Percentiles rank a stretch among this genome's conserved stretches.
These are phyloP conservation scores for Anoncus sp. DNA, from an alignment of 2,888 invertebrate genomes.

Conservation along the genomic window DNA sequence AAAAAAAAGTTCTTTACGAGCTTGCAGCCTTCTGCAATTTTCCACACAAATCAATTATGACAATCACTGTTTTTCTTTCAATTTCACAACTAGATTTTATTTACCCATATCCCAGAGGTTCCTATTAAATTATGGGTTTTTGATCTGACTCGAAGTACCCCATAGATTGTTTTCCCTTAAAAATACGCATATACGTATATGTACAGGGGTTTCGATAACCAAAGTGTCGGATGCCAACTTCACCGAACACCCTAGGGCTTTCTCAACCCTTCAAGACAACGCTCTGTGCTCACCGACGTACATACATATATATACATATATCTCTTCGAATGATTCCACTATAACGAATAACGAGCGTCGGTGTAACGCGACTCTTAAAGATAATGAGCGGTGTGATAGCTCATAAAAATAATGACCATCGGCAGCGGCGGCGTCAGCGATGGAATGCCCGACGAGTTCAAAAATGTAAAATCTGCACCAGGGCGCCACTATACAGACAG, in stretches of 20 bases:
- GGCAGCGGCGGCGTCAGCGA: conserved; percentile 63
- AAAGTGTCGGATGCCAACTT: neutral
- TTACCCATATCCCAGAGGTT: too few relatives aligned
- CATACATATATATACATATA: conserved; percentile 7
- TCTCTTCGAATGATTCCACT: conserved; percentile 66
- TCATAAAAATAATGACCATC: conserved; percentile 81
- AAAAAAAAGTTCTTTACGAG: too few relatives aligned
- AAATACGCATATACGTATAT: neutral
- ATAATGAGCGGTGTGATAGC: conserved; percentile 80
- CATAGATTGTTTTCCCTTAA: neutral
- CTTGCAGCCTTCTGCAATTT: too few relatives aligned
- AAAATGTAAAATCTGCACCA: conserved; percentile 38
- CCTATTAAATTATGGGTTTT: too few relatives aligned
- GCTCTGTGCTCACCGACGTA: neutral
- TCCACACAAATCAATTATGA: too few relatives aligned
- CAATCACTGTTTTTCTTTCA: too few relatives aligned
- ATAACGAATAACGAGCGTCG: conserved; percentile 72
- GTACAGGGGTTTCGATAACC: conserved; percentile 1
- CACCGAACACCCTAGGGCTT: conserved; percentile 18
- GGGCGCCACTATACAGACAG: conserved; percentile 28
- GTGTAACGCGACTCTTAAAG: conserved; percentile 77
- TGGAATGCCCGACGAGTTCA: conserved; percentile 53
- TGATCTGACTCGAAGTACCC: neutral
- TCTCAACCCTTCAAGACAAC: conserved; percentile 11
- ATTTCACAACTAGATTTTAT: too few relatives aligned